Percentiles rank a stretch among this genome's conserved stretches.
Evolutionary conservation across 53 echinoderm and acorn worm genomes (phyloP).

Genomic region (Crossaster papposus): DNA sequence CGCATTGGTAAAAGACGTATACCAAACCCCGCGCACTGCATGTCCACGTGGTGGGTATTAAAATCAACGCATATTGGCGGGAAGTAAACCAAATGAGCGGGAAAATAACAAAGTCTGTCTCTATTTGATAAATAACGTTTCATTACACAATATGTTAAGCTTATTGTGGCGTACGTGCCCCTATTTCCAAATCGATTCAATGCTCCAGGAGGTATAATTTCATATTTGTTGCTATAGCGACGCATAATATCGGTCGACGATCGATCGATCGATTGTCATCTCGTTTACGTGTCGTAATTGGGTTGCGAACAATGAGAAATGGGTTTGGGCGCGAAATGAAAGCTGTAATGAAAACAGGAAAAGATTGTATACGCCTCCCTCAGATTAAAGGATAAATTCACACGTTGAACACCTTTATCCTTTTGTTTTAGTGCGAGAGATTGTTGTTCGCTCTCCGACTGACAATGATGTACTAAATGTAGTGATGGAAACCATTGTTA

Average conservation of each 20-base stretch:
- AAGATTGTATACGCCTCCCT: too few relatives aligned
- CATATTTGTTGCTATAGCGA: neutral
- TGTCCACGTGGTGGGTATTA: neutral
- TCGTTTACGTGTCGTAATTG: conserved; percentile 20
- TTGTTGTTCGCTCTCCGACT: too few relatives aligned
- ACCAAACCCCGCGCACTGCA: neutral
- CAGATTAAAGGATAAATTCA: too few relatives aligned
- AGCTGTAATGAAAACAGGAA: neutral
- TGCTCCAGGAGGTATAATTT: neutral
- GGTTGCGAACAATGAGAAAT: conserved; percentile 10
- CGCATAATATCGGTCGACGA: conserved; percentile 6
- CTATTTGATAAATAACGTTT: neutral
- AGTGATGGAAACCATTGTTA: too few relatives aligned
- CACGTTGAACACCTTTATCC: too few relatives aligned
- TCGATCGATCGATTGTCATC: neutral
- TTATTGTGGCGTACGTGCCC: neutral
- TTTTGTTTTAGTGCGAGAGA: too few relatives aligned
- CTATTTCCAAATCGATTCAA: neutral
- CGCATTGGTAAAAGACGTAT: neutral
- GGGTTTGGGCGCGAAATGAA: neutral
- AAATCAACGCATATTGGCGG: neutral
- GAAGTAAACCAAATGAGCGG: neutral
- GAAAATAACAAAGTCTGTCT: neutral
- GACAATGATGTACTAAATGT: too few relatives aligned
- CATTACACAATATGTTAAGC: neutral